These are phyloP conservation scores for Junco hyemalis DNA, from an alignment of 2,113 vertebrate species.

Conservation along the genomic window DNA sequence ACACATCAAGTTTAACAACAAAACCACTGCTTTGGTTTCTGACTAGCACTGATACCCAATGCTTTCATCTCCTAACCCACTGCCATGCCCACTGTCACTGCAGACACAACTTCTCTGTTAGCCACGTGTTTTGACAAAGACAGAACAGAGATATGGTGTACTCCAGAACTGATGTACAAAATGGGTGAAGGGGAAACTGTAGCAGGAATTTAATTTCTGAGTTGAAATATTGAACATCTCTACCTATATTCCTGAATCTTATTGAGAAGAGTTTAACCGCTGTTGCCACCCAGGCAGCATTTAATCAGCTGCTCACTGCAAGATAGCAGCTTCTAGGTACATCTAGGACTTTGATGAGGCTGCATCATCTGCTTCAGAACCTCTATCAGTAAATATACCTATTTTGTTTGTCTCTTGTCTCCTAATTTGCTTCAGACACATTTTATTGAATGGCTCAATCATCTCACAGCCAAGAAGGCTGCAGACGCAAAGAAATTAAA, in stretches of 20 bases:
- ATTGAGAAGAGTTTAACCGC: background rate
- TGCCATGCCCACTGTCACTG: background rate
- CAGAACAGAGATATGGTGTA: background rate
- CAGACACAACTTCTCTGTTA: background rate
- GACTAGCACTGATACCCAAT: background rate
- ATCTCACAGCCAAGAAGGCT: background rate
- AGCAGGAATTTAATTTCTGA: background rate
- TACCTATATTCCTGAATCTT: background rate
- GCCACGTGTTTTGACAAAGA: background rate
- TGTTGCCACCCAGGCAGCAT: background rate
- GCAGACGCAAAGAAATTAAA: background rate
- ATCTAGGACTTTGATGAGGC: background rate
- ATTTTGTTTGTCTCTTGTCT: background rate
- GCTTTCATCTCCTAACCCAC: background rate
- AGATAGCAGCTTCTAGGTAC: background rate
- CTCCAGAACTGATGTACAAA: background rate
- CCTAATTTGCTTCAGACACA: background rate
- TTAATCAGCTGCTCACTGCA: background rate
- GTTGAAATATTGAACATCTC: background rate
- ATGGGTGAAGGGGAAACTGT: background rate
- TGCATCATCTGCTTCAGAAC: background rate
- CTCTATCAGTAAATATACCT: background rate
- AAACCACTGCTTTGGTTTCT: background rate
- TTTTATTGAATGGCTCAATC: background rate
- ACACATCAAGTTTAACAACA: accelerated